Evolutionary conservation across 2,113 vertebrate species (phyloP).

Genomic region (Acrocephalus arundinaceus): DNA sequence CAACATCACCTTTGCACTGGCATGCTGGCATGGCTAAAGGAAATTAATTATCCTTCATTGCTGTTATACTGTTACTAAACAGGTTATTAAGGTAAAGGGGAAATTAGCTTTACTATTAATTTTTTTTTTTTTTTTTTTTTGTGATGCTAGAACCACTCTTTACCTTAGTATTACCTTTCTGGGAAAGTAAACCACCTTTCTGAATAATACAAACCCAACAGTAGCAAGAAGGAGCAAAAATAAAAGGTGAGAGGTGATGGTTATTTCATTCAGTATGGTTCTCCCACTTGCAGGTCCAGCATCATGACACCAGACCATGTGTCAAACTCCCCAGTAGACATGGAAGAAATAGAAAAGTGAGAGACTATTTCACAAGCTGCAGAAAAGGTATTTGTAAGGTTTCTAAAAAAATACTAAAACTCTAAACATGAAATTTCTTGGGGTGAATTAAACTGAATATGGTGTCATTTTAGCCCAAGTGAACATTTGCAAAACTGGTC

Average conservation of each 20-base stretch:
- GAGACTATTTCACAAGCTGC: background rate
- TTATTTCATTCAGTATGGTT: background rate
- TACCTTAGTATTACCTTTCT: background rate
- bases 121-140: background rate
- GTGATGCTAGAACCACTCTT: background rate
- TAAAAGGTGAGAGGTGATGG: background rate
- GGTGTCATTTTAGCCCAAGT: rapidly evolving
- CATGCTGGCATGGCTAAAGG: background rate
- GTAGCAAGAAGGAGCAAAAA: background rate
- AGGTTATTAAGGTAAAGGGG: background rate
- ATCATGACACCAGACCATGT: rapidly evolving
- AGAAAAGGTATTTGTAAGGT: background rate
- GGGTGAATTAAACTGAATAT: background rate
- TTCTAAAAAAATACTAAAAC: background rate
- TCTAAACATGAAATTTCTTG: background rate
- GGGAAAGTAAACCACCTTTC: background rate
- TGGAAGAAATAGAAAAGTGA: background rate
- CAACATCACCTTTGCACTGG: background rate
- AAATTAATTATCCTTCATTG: background rate
- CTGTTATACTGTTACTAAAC: background rate
- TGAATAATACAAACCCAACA: background rate
- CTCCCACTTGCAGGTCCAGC: background rate
- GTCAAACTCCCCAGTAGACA: background rate
- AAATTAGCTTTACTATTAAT: background rate
- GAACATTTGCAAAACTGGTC: background rate